phyloP scores from a whole-genome alignment of 2,888 invertebrate species.

The Coenonympha glycerion region DNA sequence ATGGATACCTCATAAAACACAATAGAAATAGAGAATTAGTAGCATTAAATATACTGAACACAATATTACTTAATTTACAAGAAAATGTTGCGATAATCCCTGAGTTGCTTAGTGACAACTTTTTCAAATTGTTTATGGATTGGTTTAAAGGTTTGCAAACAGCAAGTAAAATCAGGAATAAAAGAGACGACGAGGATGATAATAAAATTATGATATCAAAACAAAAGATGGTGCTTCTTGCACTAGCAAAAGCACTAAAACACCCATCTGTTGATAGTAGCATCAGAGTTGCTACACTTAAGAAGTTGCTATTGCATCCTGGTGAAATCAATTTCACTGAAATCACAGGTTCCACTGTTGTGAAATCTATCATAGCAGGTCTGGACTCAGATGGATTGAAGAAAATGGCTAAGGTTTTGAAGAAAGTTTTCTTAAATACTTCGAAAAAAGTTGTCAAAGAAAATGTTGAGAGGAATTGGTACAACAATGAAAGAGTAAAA shows the following conservation, averaged over 20 bases:
- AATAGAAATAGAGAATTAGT: conserved; percentile 78
- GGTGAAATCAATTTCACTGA: conserved; percentile 85
- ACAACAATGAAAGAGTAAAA: conserved; percentile 81
- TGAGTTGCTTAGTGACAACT: conserved; percentile 78
- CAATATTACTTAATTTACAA: conserved; percentile 68
- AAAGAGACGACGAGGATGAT: conserved; percentile 63
- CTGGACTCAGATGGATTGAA: conserved; percentile 78
- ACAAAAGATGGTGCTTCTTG: conserved; percentile 73
- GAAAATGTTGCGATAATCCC: conserved; percentile 69
- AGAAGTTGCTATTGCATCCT: conserved; percentile 80
- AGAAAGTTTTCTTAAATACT: conserved; percentile 76
- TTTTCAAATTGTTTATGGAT: conserved; percentile 78
- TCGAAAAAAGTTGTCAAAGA: conserved; percentile 70
- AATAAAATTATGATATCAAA: conserved; percentile 71
- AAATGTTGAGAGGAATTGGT: conserved; percentile 76
- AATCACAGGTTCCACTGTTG: conserved; percentile 79
- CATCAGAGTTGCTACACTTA: conserved; percentile 76
- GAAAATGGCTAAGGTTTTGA: conserved; percentile 78
- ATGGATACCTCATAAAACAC: conserved; percentile 60
- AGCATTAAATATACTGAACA: conserved; percentile 75
- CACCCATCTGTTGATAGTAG: conserved; percentile 64
- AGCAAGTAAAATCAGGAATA: conserved; percentile 74
- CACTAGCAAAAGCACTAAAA: conserved; percentile 68
- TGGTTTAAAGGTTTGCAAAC: conserved; percentile 78
- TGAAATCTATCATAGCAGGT: conserved; percentile 78